Evolutionary conservation across 2,888 invertebrate species (phyloP).

Genomic region (Lithophane semibrunnea): DNA sequence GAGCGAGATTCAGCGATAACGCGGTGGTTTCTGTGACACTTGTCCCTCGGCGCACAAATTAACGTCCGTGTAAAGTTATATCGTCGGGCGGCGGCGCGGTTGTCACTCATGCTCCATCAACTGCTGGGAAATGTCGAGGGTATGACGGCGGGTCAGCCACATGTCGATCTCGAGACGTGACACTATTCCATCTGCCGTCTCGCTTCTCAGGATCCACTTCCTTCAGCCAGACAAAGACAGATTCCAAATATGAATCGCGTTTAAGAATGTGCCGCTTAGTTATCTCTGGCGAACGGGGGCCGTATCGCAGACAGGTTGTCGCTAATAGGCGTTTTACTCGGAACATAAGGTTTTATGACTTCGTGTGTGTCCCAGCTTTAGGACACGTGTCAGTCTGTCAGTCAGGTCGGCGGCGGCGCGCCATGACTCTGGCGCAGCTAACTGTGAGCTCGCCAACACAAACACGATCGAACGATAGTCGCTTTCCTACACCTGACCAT

Average conservation of each 20-base stretch:
- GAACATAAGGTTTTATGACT: slow-evolving; percentile 85
- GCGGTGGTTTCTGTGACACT: slow-evolving; percentile 80
- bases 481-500: slow-evolving; percentile 76
- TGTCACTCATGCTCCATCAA: slow-evolving; percentile 91
- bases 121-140: slow-evolving; percentile 87
- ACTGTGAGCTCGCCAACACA: slow-evolving; percentile 82
- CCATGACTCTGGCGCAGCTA: slow-evolving; percentile 80
- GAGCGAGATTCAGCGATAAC: slow-evolving; percentile 85
- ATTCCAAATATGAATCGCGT: slow-evolving; percentile 78
- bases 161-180: slow-evolving; percentile 86
- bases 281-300: slow-evolving; percentile 84
- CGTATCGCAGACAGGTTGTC: slow-evolving; percentile 88
- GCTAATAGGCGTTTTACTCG: slow-evolving; percentile 89
- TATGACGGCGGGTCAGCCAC: slow-evolving; percentile 89
- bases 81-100: slow-evolving; percentile 80
- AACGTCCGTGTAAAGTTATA: slow-evolving; percentile 88
- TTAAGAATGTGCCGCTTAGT: slow-evolving; percentile 83
- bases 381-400: slow-evolving; percentile 84
- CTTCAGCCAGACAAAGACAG: slow-evolving; percentile 86
- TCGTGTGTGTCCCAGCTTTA: slow-evolving; percentile 86
- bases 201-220: slow-evolving; percentile 82
- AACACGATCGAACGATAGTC: slow-evolving; percentile 80
- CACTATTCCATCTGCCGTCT: slow-evolving; percentile 87
- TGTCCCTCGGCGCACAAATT: slow-evolving; percentile 85
- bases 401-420: slow-evolving; percentile 77